phyloP scores from a whole-genome alignment of 2,888 invertebrate species.

The Micropterix aruncella region DNA sequence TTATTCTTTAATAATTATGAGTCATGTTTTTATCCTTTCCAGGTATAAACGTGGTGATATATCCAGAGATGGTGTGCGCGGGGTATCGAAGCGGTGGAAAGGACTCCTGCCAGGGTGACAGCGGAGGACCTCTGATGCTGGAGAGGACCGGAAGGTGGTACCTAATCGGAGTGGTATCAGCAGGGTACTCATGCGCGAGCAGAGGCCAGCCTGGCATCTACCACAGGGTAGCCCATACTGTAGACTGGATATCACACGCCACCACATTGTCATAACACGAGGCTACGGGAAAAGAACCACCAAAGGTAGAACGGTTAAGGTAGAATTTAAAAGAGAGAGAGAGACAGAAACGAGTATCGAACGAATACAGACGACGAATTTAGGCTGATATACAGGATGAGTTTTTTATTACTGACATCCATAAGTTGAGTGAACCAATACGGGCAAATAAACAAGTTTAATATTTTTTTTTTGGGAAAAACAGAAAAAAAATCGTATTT shows the following conservation, averaged over 20 bases:
- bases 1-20: too few species aligned
- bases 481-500: too few species aligned
- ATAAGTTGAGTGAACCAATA: too few species aligned
- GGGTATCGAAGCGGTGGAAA: conserved; percentile 82
- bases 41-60: conserved; percentile 81
- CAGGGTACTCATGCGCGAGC: conserved; percentile 89
- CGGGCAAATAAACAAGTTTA: too few species aligned
- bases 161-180: conserved; percentile 82
- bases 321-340: too few species aligned
- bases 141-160: conserved; percentile 81
- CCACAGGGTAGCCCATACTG: conserved; percentile 84
- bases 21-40: conserved; percentile 16
- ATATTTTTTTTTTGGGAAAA: too few species aligned
- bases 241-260: conserved; percentile 77
- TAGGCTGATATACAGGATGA: too few species aligned
- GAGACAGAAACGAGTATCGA: too few species aligned
- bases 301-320: too few species aligned
- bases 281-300: too few species aligned
- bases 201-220: conserved; percentile 90
- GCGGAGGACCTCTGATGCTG: conserved; percentile 82
- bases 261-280: conserved; percentile 25
- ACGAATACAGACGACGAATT: too few species aligned
- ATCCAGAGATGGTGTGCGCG: conserved; percentile 92
- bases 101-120: conserved; percentile 68
- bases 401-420: too few species aligned